Percentiles rank a stretch among this genome's conserved stretches.
These are phyloP conservation scores for Pseudochirops cupreus DNA, from an alignment of 2,797 vertebrate species.

Conservation along the genomic window DNA sequence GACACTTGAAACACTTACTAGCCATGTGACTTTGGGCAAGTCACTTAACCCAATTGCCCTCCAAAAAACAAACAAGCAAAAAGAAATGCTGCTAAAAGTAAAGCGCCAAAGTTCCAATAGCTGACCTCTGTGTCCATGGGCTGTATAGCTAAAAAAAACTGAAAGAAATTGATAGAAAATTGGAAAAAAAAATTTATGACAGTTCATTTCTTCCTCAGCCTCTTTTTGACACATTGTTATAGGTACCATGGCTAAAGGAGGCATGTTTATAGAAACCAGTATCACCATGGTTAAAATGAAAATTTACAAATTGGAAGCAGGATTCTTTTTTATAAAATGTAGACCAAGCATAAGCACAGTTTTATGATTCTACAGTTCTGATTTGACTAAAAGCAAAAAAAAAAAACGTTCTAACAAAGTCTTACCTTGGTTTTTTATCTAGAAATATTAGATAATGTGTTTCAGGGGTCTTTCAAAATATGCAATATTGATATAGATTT, in stretches of 20 bases:
- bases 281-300: slow-evolving; percentile 20
- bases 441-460: not conserved
- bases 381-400: not conserved
- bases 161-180: not conserved
- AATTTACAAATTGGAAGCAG: slow-evolving; percentile 24
- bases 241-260: not conserved
- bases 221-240: not conserved
- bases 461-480: not conserved
- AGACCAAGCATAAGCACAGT: not conserved
- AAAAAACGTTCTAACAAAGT: not conserved
- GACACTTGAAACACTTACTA: too few relatives aligned
- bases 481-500: not conserved
- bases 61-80: not conserved
- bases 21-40: too few relatives aligned
- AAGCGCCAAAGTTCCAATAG: not conserved
- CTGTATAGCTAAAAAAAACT: slow-evolving; percentile 27
- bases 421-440: not conserved
- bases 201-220: not conserved
- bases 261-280: not conserved
- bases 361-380: slow-evolving; percentile 38
- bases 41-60: too few relatives aligned
- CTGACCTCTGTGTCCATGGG: not conserved
- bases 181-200: not conserved
- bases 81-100: not conserved
- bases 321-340: not conserved